Evolutionary conservation across 1,140 invertebrate genomes (phyloP).

Genomic region (Agrypnia vestita): DNA sequence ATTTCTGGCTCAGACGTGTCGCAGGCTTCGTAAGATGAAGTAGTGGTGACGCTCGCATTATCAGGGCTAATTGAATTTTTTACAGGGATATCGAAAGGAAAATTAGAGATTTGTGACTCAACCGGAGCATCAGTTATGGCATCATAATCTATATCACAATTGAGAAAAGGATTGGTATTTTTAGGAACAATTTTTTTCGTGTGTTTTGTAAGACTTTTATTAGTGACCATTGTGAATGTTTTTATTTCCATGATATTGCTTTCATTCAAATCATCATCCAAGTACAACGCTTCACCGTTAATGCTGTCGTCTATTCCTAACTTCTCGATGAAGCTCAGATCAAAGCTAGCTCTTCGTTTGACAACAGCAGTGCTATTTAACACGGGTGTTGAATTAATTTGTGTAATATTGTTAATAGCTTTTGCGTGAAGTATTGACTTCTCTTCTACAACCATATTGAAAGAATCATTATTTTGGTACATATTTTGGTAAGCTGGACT

Average conservation of each 20-base stretch:
- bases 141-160: constrained; percentile 57
- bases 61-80: constrained; percentile 52
- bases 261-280: constrained; percentile 72
- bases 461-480: constrained; percentile 32
- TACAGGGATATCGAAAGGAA: constrained; percentile 57
- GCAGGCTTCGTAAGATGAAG: constrained; percentile 59
- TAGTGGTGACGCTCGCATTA: constrained; percentile 65
- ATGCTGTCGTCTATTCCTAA: constrained; percentile 67
- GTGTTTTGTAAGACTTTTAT: constrained; percentile 64
- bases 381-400: constrained; percentile 54
- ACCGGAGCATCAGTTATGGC: constrained; percentile 21
- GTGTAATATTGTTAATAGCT: neutral
- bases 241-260: constrained; percentile 74
- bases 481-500: constrained; percentile 29
- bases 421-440: constrained; percentile 27
- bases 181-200: constrained; percentile 53
- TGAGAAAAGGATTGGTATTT: constrained; percentile 70
- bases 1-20: constrained; percentile 49
- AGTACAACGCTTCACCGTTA: constrained; percentile 66
- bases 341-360: constrained; percentile 63
- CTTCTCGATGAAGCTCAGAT: constrained; percentile 71
- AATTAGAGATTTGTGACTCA: constrained; percentile 31
- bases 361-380: constrained; percentile 20
- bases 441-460: constrained; percentile 48
- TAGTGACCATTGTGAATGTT: constrained; percentile 67